Conservation (phyloP, 1,140 invertebrate species). For the Druon quercuslanigerum region DNA sequence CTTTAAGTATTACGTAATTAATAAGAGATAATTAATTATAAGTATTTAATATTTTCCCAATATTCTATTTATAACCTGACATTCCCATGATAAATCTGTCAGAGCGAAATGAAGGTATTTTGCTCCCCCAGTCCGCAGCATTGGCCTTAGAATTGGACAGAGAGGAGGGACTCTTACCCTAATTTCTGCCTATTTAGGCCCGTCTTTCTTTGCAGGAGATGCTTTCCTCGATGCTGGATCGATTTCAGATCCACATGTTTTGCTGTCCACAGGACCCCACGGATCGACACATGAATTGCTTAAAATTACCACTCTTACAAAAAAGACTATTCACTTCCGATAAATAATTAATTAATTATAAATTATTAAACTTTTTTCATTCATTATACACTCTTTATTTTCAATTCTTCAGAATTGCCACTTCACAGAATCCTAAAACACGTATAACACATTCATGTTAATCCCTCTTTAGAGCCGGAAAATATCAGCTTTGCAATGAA, state of each 20-base stretch:
- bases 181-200: not conserved
- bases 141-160: not conserved
- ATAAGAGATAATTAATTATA: too few species aligned
- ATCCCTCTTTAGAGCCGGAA: constrained; percentile 5
- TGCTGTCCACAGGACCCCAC: not conserved
- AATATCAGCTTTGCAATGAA: not conserved
- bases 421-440: constrained; percentile 17
- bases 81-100: not conserved
- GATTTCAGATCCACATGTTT: constrained; percentile 11
- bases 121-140: not conserved
- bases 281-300: not conserved
- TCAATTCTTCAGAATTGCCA: not conserved
- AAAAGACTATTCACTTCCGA: too few species aligned
- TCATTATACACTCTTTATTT: not conserved
- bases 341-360: not conserved
- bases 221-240: constrained; percentile 5
- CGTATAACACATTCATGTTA: constrained; percentile 1
- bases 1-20: too few species aligned
- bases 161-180: not conserved
- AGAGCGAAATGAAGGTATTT: not conserved
- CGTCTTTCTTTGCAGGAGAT: not conserved
- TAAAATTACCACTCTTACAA: too few species aligned
- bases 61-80: too few species aligned
- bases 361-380: not conserved
- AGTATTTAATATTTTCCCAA: too few species aligned